Conservation (phyloP, 2,888 invertebrate genomes). For the Hesperia comma region DNA sequence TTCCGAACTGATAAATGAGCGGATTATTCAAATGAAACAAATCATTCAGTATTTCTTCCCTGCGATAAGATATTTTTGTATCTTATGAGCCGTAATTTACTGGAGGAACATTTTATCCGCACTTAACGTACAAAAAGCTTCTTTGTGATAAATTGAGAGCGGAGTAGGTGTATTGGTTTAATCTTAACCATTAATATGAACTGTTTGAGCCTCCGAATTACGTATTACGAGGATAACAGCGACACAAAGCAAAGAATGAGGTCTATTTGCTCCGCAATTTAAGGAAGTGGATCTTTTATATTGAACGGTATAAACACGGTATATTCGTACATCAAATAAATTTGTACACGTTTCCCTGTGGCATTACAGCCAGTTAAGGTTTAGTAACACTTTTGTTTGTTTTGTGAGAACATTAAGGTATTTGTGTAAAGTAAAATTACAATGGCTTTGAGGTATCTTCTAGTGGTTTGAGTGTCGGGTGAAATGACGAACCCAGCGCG, state of each 20-base stretch:
- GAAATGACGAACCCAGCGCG: too few relatives aligned
- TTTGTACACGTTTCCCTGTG: neutral
- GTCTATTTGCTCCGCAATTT: conserved; percentile 25
- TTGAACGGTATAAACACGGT: conserved; percentile 16
- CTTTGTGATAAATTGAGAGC: conserved; percentile 13
- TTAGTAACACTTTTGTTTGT: neutral
- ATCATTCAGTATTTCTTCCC: conserved; percentile 33
- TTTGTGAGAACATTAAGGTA: neutral
- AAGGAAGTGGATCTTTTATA: conserved; percentile 21
- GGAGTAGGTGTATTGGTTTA: conserved; percentile 13
- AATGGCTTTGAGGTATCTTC: too few relatives aligned
- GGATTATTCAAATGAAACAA: conserved; percentile 36
- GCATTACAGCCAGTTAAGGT: conserved; percentile 2
- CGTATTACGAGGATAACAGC: conserved; percentile 8
- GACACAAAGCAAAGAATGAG: conserved; percentile 24
- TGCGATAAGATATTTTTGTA: conserved; percentile 31
- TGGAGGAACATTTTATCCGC: conserved; percentile 21
- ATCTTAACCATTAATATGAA: conserved; percentile 13
- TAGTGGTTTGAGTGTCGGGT: too few relatives aligned
- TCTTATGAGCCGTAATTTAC: conserved; percentile 30
- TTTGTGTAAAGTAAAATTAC: conserved; percentile 9
- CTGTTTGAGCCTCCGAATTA: conserved; percentile 16
- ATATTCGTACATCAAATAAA: conserved; percentile 13
- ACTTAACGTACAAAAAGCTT: conserved; percentile 12
- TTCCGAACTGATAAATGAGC: conserved; percentile 27